Base-by-base conservation (phyloP, 2,888 invertebrate genomes). In the Diaprepes abbreviatus region DNA sequence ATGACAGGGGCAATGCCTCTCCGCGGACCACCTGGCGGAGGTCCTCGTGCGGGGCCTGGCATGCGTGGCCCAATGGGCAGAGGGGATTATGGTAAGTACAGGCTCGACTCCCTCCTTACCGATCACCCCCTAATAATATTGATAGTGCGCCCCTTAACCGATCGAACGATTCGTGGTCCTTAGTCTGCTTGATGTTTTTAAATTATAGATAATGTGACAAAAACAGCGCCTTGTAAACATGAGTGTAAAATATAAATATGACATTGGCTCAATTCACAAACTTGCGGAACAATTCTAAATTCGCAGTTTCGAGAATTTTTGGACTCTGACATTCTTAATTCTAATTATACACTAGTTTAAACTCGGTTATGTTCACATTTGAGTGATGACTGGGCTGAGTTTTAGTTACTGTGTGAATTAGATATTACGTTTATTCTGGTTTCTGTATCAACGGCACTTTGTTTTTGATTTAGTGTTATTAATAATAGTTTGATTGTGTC, bases 71-170 rank as follows among this genome's bases (percentile, higher is more conserved):
- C 91, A 72, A 90, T 94, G 89, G 92, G 94, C 75, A 89, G 93
- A 80, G 93, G 94, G 77, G 95, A 95, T 85, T 95, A 95, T 87
- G 95, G 95, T 95, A 90, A 92, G 94, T 92, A 79, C 48, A 4
- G 12, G 16, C 9, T 50, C 33, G 17, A 16, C 31, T 55, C 43
- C 17, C 16, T 19, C 14, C 31, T 45, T 21, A 50, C n/a, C 45
- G n/a, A 57, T 31, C 24, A 63, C 63, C 16, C 16, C 17, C 38
- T 35, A 21, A 38, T 64, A 59, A 12, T 69, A 28, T 50, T 24
- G 16, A 50, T 64, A 36, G 33, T 43, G 60, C 43, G 64, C 69
- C 69, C 54, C 50, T 64, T 69, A 69, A 64, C 69, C 68, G 68
- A 63, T 68, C 68, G 63, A 68, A 63, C 68, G 38, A 60, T 52